Percentiles rank a stretch among this genome's conserved stretches.
Evolutionary conservation across 1,140 invertebrate genomes (phyloP).

Genomic region (Apis dorsata): DNA sequence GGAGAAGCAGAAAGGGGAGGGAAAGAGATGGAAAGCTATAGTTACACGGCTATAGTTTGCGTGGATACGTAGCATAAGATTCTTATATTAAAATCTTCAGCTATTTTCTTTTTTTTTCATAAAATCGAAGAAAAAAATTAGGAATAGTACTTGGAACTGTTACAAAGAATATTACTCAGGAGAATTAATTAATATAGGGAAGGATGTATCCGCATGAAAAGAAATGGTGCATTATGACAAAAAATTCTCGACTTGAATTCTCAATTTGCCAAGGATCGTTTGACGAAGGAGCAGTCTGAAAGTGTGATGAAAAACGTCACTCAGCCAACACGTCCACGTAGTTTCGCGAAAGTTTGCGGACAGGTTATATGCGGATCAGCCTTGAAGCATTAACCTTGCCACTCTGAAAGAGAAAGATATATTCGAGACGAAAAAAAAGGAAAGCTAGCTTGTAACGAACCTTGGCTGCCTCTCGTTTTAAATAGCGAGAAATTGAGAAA

Average conservation of each 20-base stretch:
- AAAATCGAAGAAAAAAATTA: too few relatives aligned
- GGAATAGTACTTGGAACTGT: too few relatives aligned
- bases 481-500: too few relatives aligned
- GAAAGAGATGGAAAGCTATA: background rate
- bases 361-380: slow-evolving; percentile 1
- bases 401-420: background rate
- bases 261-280: background rate
- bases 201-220: too few relatives aligned
- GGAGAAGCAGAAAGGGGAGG: background rate
- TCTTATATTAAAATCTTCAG: too few relatives aligned
- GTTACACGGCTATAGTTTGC: background rate
- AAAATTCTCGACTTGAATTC: background rate
- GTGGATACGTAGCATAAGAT: too few relatives aligned
- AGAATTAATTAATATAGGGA: too few relatives aligned
- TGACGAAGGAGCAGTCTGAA: too few relatives aligned
- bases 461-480: background rate
- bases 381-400: background rate
- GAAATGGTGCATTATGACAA: background rate
- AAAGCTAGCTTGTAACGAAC: background rate
- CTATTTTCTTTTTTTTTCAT: too few relatives aligned
- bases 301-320: slow-evolving; percentile 12
- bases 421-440: too few relatives aligned
- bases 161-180: too few relatives aligned
- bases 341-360: background rate
- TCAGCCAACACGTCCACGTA: background rate